Evolutionary conservation across 2,888 invertebrate species (phyloP), one percentile per base, ranked within the genome.

Genomic region (Cotesia congregata): DNA sequence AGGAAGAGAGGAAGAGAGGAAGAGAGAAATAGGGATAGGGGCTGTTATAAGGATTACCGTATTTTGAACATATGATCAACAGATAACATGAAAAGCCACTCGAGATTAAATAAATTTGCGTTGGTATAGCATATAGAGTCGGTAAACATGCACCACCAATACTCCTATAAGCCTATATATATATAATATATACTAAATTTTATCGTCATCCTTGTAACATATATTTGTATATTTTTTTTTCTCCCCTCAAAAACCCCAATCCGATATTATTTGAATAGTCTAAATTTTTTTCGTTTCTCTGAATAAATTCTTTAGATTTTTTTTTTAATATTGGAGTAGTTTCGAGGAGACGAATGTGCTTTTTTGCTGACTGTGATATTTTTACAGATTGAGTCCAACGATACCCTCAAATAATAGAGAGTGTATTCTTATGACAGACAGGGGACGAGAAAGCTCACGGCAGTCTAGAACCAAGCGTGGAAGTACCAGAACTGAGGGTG

Each of bases 361-460:
- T 50, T 12, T 50, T 12, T 50, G 1, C 50, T 50, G 3, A 50
- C 9, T 50, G 12, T 12, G 50, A 50, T 50, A 50, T 50, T 50
- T 50, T 15, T 41, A 50, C 69, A 87, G 87, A 72, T 77, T 87
- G 59, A 85, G 80, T 79, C 86, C 87, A 59, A 79, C 62, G 64
- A 41, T 69, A 7, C 70, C 80, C 5, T 50, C 38, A 15, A 78
- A 70, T 76, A 79, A 81, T 70, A 78, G 81, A 6, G 87, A 87
- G 77, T 85, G 83, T 79, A 88, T 88, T 77, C 86, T 86, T 7
- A 88, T 87, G 86, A 84, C 84, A 1, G 83, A 87, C 39, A 68
- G 73, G n/a, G 79, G 85, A 69, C 85, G 85, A 17, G 77, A 80
- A 60, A 78, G 85, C 50, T 88, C 85, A 40, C 86, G 86, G 15